A percentile compares a stretch with the other conserved stretches of the same genome.
Evolutionary conservation across 1,140 invertebrate species (phyloP).

Genomic region (Propsilocerus akamusi): DNA sequence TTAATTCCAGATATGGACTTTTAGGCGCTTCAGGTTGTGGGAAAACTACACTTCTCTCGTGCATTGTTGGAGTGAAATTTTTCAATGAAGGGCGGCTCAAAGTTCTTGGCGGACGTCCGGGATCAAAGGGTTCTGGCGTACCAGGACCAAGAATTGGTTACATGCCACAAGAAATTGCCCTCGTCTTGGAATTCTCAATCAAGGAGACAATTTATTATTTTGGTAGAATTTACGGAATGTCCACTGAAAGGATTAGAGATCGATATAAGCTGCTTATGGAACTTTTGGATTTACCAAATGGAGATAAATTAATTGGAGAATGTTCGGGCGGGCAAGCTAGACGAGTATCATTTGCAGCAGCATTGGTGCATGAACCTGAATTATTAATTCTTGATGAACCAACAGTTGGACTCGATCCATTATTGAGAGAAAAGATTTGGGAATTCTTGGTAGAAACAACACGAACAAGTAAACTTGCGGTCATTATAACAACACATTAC

Average conservation of each 20-base stretch:
- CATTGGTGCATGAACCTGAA: slow-evolving; percentile 72
- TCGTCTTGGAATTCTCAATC: slow-evolving; percentile 74
- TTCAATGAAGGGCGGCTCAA: slow-evolving; percentile 56
- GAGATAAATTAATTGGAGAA: slow-evolving; percentile 36
- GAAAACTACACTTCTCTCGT: slow-evolving; percentile 70
- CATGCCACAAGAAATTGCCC: slow-evolving; percentile 75
- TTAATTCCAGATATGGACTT: slow-evolving; percentile 64
- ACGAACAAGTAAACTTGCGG: slow-evolving; percentile 39
- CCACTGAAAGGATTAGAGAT: slow-evolving; percentile 36
- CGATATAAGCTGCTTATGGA: slow-evolving; percentile 47
- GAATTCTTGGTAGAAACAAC: slow-evolving; percentile 61
- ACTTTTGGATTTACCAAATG: slow-evolving; percentile 52
- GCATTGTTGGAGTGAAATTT: slow-evolving; percentile 58
- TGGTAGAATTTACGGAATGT: slow-evolving; percentile 68
- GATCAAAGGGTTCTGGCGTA: slow-evolving; percentile 48
- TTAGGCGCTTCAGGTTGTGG: slow-evolving; percentile 71
- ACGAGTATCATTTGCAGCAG: slow-evolving; percentile 68
- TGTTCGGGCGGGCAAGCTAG: slow-evolving; percentile 79
- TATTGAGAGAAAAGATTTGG: slow-evolving; percentile 86
- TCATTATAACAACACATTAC: slow-evolving; percentile 89
- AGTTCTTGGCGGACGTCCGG: slow-evolving; percentile 61
- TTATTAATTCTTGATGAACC: slow-evolving; percentile 83
- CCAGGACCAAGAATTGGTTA: slow-evolving; percentile 65
- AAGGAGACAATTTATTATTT: slow-evolving; percentile 75
- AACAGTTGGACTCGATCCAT: slow-evolving; percentile 79